Evolutionary conservation across 2,888 invertebrate species (phyloP).

Genomic region (Parnassius apollo): DNA sequence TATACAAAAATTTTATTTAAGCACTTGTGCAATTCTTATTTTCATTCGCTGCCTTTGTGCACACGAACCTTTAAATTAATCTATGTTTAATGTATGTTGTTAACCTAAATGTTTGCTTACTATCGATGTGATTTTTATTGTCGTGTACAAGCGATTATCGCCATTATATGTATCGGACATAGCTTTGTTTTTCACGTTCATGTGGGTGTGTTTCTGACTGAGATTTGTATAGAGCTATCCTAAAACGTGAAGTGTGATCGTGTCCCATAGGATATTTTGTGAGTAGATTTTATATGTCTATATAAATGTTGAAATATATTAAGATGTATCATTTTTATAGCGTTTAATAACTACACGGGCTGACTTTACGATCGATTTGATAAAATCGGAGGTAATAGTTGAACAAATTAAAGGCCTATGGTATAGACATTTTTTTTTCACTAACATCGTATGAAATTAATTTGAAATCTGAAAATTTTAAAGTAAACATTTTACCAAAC

Average conservation of each 20-base stretch:
- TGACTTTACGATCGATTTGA: no score
- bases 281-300: slow-evolving; percentile 44
- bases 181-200: slow-evolving; percentile 1
- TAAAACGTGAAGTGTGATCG: slow-evolving; percentile 12
- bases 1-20: no score
- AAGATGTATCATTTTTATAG: slow-evolving; percentile 24
- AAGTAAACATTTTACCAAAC: no score
- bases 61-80: background rate
- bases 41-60: no score
- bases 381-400: no score
- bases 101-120: background rate
- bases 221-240: slow-evolving; percentile 5
- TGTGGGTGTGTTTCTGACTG: slow-evolving; percentile 14
- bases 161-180: background rate
- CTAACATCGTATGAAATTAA: no score
- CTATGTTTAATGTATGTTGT: slow-evolving; percentile 1
- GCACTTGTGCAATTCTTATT: no score
- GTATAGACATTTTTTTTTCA: no score
- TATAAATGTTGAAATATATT: slow-evolving; percentile 28
- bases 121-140: slow-evolving; percentile 4
- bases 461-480: no score
- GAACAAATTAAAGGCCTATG: no score
- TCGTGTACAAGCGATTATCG: slow-evolving; percentile 8
- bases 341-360: background rate
- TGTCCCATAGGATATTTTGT: slow-evolving; percentile 32